Conservation (phyloP, 2,113 vertebrate genomes). For the Pseudorectes ferrugineus region DNA sequence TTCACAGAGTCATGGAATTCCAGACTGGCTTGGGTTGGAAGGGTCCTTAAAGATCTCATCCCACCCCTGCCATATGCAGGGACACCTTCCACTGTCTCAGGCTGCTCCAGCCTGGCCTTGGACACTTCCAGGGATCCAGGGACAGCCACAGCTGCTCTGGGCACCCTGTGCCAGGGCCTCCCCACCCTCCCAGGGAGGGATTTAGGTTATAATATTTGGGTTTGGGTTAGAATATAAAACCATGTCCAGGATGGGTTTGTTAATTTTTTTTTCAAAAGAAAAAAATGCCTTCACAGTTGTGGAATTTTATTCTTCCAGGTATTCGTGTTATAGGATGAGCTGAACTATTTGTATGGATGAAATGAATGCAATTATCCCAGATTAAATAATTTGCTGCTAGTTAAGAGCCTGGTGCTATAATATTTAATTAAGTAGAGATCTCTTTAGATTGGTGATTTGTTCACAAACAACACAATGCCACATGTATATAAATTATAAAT, state of each 20-base stretch:
- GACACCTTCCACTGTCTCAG: fast-evolving
- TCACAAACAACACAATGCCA: not conserved
- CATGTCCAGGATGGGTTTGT: not conserved
- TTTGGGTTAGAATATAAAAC: not conserved
- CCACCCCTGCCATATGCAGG: not conserved
- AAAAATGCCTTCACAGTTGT: not conserved
- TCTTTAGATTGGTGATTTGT: not conserved
- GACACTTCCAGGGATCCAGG: not conserved
- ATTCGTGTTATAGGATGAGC: not conserved
- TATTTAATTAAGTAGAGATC: not conserved
- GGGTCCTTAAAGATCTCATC: not conserved
- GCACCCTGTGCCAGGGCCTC: not conserved
- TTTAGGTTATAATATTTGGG: not conserved
- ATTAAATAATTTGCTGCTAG: not conserved
- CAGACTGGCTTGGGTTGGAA: not conserved
- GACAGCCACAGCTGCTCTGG: not conserved
- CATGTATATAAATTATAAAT: not conserved
- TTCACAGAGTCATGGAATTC: not conserved
- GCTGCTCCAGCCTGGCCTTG: not conserved
- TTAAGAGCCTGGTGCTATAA: not conserved
- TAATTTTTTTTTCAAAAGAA: not conserved
- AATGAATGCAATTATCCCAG: not conserved
- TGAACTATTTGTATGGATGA: not conserved
- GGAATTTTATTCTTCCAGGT: not conserved
- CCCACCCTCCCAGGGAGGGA: too few relatives aligned